These are phyloP conservation scores for Drosophila conformis DNA, from an alignment of 2,888 invertebrate species.

Conservation along the genomic window DNA sequence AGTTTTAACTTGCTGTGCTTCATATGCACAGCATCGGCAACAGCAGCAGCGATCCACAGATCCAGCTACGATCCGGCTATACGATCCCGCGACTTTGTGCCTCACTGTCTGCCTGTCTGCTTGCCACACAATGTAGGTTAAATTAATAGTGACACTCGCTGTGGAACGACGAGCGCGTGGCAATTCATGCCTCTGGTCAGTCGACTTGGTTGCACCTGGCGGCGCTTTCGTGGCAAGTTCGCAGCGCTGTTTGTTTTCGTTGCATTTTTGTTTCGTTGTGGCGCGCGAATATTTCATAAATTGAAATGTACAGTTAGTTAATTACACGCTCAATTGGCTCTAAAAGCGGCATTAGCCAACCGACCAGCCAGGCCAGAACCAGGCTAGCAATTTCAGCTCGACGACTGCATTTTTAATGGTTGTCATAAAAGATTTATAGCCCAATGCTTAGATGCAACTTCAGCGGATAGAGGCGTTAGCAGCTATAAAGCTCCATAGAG, in stretches of 20 bases:
- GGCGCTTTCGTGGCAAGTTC: constrained; percentile 45
- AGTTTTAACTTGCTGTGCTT: constrained; percentile 61
- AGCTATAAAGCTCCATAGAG: neutral
- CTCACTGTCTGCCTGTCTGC: constrained; percentile 10
- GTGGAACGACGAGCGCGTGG: constrained; percentile 47
- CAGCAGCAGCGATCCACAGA: constrained; percentile 12
- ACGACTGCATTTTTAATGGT: constrained; percentile 61
- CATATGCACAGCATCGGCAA: constrained; percentile 35
- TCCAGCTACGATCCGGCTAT: constrained; percentile 17
- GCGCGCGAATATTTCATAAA: constrained; percentile 69
- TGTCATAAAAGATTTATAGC: constrained; percentile 71
- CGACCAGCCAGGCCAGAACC: constrained; percentile 28
- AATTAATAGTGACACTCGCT: constrained; percentile 83
- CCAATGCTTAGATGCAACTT: constrained; percentile 38
- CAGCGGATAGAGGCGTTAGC: constrained; percentile 44
- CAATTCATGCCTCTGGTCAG: constrained; percentile 44
- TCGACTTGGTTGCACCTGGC: constrained; percentile 60
- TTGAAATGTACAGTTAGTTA: constrained; percentile 81
- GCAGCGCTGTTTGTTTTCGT: constrained; percentile 31
- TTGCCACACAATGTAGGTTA: constrained; percentile 74
- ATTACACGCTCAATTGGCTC: constrained; percentile 77
- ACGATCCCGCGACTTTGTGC: constrained; percentile 9
- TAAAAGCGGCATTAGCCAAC: constrained; percentile 71
- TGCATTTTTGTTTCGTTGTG: constrained; percentile 16
- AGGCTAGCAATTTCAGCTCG: constrained; percentile 51